Conservation (phyloP, 2,113 vertebrate genomes). For the Ameiurus melas region DNA sequence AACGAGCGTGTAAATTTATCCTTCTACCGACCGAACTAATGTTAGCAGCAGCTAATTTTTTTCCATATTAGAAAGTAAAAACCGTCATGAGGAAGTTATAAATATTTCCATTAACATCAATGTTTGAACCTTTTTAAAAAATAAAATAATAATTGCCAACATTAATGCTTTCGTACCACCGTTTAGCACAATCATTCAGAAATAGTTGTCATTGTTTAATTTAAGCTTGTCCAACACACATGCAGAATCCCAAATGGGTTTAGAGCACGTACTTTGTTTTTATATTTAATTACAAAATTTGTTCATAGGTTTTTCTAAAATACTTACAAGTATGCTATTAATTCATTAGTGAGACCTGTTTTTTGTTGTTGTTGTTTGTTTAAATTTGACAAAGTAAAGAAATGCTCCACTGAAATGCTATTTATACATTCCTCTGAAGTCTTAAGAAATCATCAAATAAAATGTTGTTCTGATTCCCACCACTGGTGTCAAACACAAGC, state of each 20-base stretch:
- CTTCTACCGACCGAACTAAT: background rate
- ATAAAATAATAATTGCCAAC: background rate
- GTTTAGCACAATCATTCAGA: background rate
- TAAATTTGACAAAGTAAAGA: background rate
- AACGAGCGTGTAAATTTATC: background rate
- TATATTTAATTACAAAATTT: background rate
- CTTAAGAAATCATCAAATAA: background rate
- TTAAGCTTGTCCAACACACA: background rate
- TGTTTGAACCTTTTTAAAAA: background rate
- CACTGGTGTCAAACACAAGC: constrained; percentile 21
- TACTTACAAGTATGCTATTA: background rate
- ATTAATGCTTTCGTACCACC: background rate
- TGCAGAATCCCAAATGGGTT: background rate
- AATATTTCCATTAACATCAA: background rate
- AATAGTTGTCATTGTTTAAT: background rate
- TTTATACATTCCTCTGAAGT: background rate
- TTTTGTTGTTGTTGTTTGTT: no score
- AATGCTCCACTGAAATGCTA: no score
- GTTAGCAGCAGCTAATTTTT: background rate
- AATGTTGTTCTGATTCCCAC: background rate
- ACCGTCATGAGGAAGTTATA: background rate
- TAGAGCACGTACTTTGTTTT: background rate
- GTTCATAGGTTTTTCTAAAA: background rate
- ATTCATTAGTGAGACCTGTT: background rate
- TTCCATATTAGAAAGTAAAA: background rate